Evolutionary conservation across 1,140 invertebrate genomes (phyloP).

Genomic region (Tenebrio molitor): DNA sequence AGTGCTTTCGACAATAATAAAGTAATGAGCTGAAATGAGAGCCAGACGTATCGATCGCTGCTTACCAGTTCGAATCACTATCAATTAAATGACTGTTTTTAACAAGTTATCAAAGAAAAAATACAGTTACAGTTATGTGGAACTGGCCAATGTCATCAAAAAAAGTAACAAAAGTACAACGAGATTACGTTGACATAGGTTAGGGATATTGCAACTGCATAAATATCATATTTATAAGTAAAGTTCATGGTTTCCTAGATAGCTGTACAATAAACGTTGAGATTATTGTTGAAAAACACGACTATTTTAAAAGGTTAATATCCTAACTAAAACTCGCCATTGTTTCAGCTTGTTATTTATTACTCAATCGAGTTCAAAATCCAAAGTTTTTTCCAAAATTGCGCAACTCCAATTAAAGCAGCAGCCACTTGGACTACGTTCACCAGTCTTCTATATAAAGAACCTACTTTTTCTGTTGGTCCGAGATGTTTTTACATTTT

Average conservation of each 20-base stretch:
- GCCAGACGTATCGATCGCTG: slow-evolving; percentile 54
- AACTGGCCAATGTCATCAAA: slow-evolving; percentile 43
- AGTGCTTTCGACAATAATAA: slow-evolving; percentile 7
- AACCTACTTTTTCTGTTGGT: slow-evolving; percentile 47
- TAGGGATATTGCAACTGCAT: slow-evolving; percentile 46
- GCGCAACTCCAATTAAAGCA: slow-evolving; percentile 23
- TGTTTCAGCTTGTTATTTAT: slow-evolving; percentile 14
- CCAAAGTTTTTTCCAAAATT: slow-evolving; percentile 27
- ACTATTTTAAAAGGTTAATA: slow-evolving; percentile 43
- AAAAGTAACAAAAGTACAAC: slow-evolving; percentile 42
- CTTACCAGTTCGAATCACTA: slow-evolving; percentile 44
- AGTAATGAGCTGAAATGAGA: slow-evolving; percentile 31
- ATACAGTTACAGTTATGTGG: slow-evolving; percentile 27
- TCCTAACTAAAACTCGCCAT: slow-evolving; percentile 19
- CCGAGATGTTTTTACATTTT: slow-evolving; percentile 37
- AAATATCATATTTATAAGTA: slow-evolving; percentile 48
- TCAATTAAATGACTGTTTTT: slow-evolving; percentile 49
- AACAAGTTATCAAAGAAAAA: slow-evolving; percentile 41
- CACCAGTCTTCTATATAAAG: slow-evolving; percentile 23
- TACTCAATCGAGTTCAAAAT: background rate
- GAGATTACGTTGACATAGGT: slow-evolving; percentile 48
- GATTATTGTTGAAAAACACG: slow-evolving; percentile 41
- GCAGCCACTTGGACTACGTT: background rate
- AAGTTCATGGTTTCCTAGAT: slow-evolving; percentile 48
- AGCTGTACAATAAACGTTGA: slow-evolving; percentile 17